phyloP scores from a whole-genome alignment of 1,140 invertebrate genomes.

The Lepeophtheirus salmonis region DNA sequence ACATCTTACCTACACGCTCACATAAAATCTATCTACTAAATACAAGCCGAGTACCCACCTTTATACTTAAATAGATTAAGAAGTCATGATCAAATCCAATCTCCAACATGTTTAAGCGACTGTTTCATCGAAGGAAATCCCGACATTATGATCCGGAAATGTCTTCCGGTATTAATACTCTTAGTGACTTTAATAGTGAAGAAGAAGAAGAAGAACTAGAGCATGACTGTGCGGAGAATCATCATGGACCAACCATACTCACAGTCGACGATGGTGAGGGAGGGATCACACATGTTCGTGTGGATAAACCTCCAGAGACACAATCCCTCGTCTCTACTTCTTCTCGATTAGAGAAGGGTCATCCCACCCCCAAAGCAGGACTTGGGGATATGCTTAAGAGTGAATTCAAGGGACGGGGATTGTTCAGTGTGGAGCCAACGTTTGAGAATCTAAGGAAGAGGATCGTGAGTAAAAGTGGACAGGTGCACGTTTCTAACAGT shows the following conservation, averaged over 20 bases:
- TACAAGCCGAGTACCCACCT: too few relatives aligned
- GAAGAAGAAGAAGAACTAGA: too few relatives aligned
- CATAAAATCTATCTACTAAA: too few relatives aligned
- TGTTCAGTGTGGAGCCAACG: not conserved
- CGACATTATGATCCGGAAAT: too few relatives aligned
- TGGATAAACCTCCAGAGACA: not conserved
- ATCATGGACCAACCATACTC: slow-evolving; percentile 3
- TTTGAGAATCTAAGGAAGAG: not conserved
- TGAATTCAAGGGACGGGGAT: not conserved
- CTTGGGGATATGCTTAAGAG: not conserved
- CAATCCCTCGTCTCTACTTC: not conserved
- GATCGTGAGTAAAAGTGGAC: slow-evolving; percentile 7
- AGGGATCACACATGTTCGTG: slow-evolving; percentile 7
- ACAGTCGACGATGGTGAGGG: slow-evolving; percentile 12
- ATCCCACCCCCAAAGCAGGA: not conserved
- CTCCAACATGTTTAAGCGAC: too few relatives aligned
- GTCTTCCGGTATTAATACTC: too few relatives aligned
- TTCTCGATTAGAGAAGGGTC: not conserved
- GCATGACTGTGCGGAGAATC: too few relatives aligned
- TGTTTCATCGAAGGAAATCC: too few relatives aligned
- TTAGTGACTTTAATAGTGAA: too few relatives aligned
- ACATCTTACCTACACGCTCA: too few relatives aligned
- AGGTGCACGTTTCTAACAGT: not conserved
- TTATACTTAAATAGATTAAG: too few relatives aligned
- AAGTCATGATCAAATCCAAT: too few relatives aligned